Conservation (phyloP, 2,888 invertebrate genomes). For the Netelia inedita region DNA sequence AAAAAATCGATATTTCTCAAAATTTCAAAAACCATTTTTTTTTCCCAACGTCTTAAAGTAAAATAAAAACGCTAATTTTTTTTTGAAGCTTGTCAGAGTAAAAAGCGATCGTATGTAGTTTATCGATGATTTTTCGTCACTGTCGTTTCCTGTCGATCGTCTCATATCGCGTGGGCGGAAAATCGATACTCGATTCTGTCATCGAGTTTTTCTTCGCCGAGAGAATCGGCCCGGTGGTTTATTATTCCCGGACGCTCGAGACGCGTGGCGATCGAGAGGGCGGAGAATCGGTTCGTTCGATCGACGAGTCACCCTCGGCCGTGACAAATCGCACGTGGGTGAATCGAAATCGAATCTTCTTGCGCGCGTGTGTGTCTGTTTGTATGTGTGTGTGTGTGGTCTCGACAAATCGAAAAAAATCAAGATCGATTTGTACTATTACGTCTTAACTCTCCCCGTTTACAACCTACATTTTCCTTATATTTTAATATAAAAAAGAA, state of each 20-base stretch:
- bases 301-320: constrained; percentile 20
- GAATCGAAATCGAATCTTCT: constrained; percentile 54
- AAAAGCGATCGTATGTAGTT: background rate
- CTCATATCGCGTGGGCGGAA: constrained; percentile 47
- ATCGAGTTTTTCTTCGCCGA: constrained; percentile 13
- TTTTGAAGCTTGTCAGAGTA: too few species aligned
- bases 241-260: constrained; percentile 56
- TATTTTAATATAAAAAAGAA: too few species aligned
- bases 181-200: constrained; percentile 44
- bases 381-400: background rate
- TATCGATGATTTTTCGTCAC: constrained; percentile 4
- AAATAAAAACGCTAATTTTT: too few species aligned
- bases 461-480: too few species aligned
- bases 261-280: constrained; percentile 19
- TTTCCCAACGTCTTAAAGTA: background rate
- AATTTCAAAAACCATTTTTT: background rate
- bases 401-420: background rate
- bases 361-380: background rate
- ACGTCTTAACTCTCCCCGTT: too few species aligned
- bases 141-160: background rate
- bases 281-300: constrained; percentile 51
- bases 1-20: background rate
- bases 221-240: constrained; percentile 45
- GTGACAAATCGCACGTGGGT: constrained; percentile 55
- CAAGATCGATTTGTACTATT: background rate